A percentile compares a stretch with the other conserved stretches of the same genome.
phyloP scores from a whole-genome alignment of 1,140 invertebrate genomes.

The Eciton burchellii region DNA sequence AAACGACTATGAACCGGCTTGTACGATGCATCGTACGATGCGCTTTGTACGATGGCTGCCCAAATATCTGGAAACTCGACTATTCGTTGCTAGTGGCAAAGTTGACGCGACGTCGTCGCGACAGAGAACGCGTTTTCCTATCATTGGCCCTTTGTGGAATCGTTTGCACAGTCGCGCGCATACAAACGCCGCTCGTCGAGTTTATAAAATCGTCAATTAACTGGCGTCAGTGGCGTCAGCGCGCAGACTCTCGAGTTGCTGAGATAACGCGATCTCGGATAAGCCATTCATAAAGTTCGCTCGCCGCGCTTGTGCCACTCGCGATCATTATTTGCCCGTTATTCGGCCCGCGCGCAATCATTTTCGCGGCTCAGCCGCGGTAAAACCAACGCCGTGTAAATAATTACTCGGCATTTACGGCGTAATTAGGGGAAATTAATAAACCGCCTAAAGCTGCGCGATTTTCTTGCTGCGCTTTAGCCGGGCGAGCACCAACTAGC shows the following conservation, averaged over 20 bases:
- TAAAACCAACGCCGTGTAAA: constrained; percentile 55
- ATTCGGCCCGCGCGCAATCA: constrained; percentile 52
- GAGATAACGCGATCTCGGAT: constrained; percentile 52
- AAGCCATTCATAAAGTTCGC: constrained; percentile 57
- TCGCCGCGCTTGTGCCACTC: constrained; percentile 46
- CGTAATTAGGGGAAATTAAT: constrained; percentile 60
- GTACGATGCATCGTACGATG: too few species aligned
- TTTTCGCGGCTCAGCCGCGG: constrained; percentile 51
- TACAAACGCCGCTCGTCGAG: neutral
- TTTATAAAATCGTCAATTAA: constrained; percentile 40
- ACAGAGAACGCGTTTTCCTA: neutral
- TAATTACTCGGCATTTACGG: constrained; percentile 58
- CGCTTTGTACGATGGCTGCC: constrained; percentile 15
- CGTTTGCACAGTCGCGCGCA: neutral
- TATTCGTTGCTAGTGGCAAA: neutral
- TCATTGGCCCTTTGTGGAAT: constrained; percentile 4
- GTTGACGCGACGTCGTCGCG: neutral
- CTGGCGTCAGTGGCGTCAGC: constrained; percentile 1
- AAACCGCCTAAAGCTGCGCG: constrained; percentile 32
- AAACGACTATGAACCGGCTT: constrained; percentile 7
- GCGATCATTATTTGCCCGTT: constrained; percentile 57
- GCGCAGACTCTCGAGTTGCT: neutral
- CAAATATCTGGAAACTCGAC: constrained; percentile 3
- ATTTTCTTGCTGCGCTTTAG: constrained; percentile 35
- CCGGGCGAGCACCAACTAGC: constrained; percentile 22